These are phyloP conservation scores for Macrosiphum euphorbiae DNA, from an alignment of 2,888 invertebrate genomes.

Conservation along the genomic window DNA sequence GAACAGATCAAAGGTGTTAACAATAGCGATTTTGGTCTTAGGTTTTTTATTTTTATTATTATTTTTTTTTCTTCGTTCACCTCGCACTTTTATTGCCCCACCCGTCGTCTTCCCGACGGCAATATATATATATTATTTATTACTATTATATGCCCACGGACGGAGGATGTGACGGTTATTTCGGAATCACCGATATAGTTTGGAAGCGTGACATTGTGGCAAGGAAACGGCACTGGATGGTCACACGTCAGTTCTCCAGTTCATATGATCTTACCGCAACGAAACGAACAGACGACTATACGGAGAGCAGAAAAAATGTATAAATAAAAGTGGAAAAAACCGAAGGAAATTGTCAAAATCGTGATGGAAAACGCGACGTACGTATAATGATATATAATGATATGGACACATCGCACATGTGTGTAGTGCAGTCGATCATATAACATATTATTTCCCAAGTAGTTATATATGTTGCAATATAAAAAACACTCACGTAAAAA, in stretches of 20 bases:
- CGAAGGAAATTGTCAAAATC: slow-evolving; percentile 44
- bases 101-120: not conserved
- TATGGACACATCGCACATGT: not conserved
- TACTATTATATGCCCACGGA: slow-evolving; percentile 50
- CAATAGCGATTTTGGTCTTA: slow-evolving; percentile 62
- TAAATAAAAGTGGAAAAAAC: slow-evolving; percentile 25
- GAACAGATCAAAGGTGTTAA: slow-evolving; percentile 64
- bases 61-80: slow-evolving; percentile 27
- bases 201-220: slow-evolving; percentile 64
- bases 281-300: slow-evolving; percentile 38
- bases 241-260: slow-evolving; percentile 64
- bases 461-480: not conserved
- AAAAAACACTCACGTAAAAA: not conserved
- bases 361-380: slow-evolving; percentile 34
- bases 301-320: not conserved
- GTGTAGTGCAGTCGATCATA: not conserved
- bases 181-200: slow-evolving; percentile 63
- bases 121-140: not conserved
- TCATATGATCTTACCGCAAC: slow-evolving; percentile 63
- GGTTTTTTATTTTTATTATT: slow-evolving; percentile 43
- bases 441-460: not conserved
- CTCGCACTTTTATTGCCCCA: slow-evolving; percentile 19
- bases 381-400: not conserved
- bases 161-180: slow-evolving; percentile 64
- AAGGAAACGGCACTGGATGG: slow-evolving; percentile 63